Evolutionary conservation across 2,888 invertebrate species (phyloP).

Genomic region (Pocota personata): DNA sequence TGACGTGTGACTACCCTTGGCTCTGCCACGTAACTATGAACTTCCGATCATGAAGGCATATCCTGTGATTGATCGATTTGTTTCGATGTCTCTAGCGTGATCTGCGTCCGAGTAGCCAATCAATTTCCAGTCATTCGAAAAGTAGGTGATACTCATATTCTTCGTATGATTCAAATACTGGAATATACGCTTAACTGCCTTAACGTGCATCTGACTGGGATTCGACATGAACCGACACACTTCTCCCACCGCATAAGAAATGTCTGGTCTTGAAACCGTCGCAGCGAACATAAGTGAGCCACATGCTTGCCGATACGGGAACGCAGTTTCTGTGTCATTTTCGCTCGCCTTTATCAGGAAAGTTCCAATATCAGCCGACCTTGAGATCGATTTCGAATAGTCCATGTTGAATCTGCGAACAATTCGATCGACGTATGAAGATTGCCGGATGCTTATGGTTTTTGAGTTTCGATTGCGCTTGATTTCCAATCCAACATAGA

Average conservation of each 20-base stretch:
- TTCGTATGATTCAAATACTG: no score
- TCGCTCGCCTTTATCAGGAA: not conserved
- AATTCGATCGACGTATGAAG: not conserved
- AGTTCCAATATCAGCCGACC: not conserved
- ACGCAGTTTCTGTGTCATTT: not conserved
- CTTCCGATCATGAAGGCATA: conserved; percentile 59
- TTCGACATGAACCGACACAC: not conserved
- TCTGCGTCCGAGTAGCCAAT: conserved; percentile 1
- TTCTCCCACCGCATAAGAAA: not conserved
- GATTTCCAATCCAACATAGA: not conserved
- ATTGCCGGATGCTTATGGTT: not conserved
- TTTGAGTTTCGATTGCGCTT: not conserved
- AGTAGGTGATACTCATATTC: not conserved
- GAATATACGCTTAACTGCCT: not conserved
- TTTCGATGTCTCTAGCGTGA: conserved; percentile 17
- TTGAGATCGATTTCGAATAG: conserved; percentile 1
- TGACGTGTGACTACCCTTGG: conserved; percentile 69
- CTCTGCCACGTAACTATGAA: conserved; percentile 21
- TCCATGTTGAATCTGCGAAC: conserved; percentile 18
- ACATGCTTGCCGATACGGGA: conserved; percentile 2
- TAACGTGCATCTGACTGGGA: not conserved
- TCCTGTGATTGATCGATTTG: conserved; percentile 40
- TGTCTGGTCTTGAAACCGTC: not conserved
- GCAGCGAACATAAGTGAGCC: conserved; percentile 2
- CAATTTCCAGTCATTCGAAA: not conserved